These are phyloP conservation scores for Oryctolagus cuniculus DNA, from an alignment of 2,113 vertebrate genomes.

Conservation along the genomic window DNA sequence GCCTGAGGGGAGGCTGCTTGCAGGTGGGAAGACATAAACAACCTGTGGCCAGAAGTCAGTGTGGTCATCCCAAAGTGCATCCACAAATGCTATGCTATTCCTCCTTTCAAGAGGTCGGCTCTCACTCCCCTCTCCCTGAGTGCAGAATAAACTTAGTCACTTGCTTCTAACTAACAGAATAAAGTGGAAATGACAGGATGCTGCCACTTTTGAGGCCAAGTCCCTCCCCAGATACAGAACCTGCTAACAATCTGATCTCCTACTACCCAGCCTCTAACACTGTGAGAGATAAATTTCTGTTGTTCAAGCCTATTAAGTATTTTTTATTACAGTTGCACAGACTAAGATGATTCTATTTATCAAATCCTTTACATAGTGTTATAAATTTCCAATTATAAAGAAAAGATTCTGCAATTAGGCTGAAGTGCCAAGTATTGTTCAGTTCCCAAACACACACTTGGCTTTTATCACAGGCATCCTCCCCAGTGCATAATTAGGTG, in stretches of 20 bases:
- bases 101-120: not conserved
- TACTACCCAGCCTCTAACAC: not conserved
- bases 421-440: slow-evolving; percentile 58
- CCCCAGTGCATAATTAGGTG: slow-evolving; percentile 53
- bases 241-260: not conserved
- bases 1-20: not conserved
- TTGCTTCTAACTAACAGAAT: not conserved
- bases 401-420: slow-evolving; percentile 36
- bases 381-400: slow-evolving; percentile 36
- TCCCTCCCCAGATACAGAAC: not conserved
- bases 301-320: not conserved
- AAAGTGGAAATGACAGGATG: not conserved
- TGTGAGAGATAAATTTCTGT: not conserved
- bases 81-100: not conserved
- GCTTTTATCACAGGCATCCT: slow-evolving; percentile 44
- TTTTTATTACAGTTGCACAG: not conserved
- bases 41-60: not conserved
- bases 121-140: not conserved
- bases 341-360: not conserved
- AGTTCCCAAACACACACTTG: not conserved
- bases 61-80: not conserved
- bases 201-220: not conserved
- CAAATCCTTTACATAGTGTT: slow-evolving; percentile 38
- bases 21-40: not conserved
- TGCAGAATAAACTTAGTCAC: not conserved